Base-by-base conservation (phyloP, 1,140 invertebrate species). In the Hycleus phaleratus region DNA sequence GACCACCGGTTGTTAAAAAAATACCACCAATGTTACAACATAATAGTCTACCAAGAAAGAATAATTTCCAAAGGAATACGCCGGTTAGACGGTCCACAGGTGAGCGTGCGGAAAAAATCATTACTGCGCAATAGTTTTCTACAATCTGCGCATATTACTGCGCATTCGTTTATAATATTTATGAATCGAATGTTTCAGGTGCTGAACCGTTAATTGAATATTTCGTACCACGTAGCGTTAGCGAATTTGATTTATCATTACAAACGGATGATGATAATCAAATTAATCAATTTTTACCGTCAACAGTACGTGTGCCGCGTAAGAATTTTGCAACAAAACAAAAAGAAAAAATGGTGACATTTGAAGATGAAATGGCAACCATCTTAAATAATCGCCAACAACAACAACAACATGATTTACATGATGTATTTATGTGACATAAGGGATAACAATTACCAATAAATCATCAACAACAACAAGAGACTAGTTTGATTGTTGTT, bases 171-270 rank as follows among this genome's bases (percentile, higher is more conserved):
- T 18, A 18, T 18, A 18, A 18, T 18, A 18, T 18, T 18, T 18
- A 18, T 18, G 18, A 18, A 18, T 18, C 18, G 18, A 18, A 18
- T 18, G 18, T 61, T 62, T 10, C 46, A 59, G 72, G 73, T 39
- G 70, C 73, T 7, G 83, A 85, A 48, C 73, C 82, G 26, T 81
- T 85, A 50, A 81, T 88, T 42, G 88, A 90, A 67, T 90, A 90
- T 69, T 90, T 90, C 72, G 87, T 90, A 50, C 88, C 88, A 45
- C 78, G 88, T 52, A 90, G 87, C 74, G 79, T 89, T 25, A 89
- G 87, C 69, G 88, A 90, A 68, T 89, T 90, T 63, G 87, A 90
- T 70, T 67, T 90, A 32, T 83, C 85, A 1, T 77, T 81, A 18
- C 18, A 18, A 1, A 73, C 81, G 0, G 77, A 80, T 0, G 79